Evolutionary conservation across 1,140 invertebrate species (phyloP), one percentile per base, ranked within the genome.

Genomic region (Gryon sp.): DNA sequence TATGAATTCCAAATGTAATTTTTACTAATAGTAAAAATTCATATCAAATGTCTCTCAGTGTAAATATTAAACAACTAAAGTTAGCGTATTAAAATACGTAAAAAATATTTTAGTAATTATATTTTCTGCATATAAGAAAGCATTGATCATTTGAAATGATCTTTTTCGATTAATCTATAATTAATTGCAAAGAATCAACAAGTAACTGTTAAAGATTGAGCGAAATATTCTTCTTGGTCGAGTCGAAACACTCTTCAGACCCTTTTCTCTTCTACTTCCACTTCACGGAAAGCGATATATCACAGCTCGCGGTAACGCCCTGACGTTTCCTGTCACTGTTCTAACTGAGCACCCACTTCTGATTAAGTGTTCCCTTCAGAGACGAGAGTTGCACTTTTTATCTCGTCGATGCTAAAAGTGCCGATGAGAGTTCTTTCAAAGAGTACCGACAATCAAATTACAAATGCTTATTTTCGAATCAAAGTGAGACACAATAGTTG

Each of bases 261-360:
- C 41, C 52, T 78, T 76, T 59, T 79, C 68, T 72, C 72, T 60
- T 34, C 72, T 41, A 78, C 60, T 79, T 80, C 60, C 78, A 70
- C 81, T 82, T 70, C 78, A 78, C 63, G 76, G 81, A 77, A 81
- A 79, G 53, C 85, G 83, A 88, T 88, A 86, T 84, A 88, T 88
- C 86, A 87, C 78, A 45, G 45, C 50, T 53, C 75, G 79, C 78
- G 80, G 81, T 80, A 65, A 79, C 62, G 45, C 80, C 82, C 83
- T 86, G 85, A 87, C 86, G 83, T 83, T 81, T 80, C 72, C 80
- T 85, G 85, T 87, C 85, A 84, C 76, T 81, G 75, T 45, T 84
- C 82, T 85, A 87, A 87, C 83, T 83, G 83, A 87, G 84, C 77
- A 85, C 83, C 81, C 84, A n/a, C n/a, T 83, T 87, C 75, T 81